phyloP scores from a whole-genome alignment of 2,113 vertebrate species.

The Tiliqua scincoides region DNA sequence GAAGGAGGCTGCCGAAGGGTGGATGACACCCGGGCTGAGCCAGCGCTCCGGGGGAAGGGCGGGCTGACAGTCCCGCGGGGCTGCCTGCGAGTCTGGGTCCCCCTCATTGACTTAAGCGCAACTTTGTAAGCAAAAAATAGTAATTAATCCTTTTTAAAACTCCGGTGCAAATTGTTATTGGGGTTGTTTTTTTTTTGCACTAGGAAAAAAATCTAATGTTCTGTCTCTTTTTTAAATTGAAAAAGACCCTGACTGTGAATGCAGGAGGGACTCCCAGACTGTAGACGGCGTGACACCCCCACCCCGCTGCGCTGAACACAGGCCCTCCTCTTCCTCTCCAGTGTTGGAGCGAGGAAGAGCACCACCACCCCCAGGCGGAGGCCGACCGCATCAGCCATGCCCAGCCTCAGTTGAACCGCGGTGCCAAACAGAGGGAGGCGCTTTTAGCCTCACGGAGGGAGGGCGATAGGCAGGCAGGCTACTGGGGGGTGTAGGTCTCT shows the following conservation, averaged over 20 bases:
- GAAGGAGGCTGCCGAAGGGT: constrained; percentile 19
- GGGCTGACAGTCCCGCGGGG: background rate
- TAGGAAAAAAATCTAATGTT: background rate
- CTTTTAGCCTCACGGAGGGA: background rate
- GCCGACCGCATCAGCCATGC: constrained; percentile 63
- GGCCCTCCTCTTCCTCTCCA: constrained; percentile 40
- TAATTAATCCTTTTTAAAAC: too few relatives aligned
- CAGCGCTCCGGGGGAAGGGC: background rate
- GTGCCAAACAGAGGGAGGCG: constrained; percentile 40
- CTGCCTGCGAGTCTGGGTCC: background rate
- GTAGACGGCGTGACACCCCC: constrained; percentile 27
- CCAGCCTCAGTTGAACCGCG: constrained; percentile 51
- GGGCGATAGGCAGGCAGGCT: background rate
- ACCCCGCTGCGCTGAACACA: constrained; percentile 47
- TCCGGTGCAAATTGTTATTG: background rate
- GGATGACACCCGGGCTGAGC: background rate
- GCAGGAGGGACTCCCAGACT: constrained; percentile 47
- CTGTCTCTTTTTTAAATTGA: background rate
- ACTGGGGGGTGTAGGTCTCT: constrained; percentile 57
- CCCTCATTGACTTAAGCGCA: constrained; percentile 45
- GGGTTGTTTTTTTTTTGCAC: background rate
- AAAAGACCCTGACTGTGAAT: constrained; percentile 63
- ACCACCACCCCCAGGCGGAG: constrained; percentile 12
- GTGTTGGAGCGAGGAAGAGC: constrained; percentile 9
- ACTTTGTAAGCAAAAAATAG: constrained; percentile 19